Conservation (phyloP, 2,888 invertebrate species). For the Creontiades dilutus region DNA sequence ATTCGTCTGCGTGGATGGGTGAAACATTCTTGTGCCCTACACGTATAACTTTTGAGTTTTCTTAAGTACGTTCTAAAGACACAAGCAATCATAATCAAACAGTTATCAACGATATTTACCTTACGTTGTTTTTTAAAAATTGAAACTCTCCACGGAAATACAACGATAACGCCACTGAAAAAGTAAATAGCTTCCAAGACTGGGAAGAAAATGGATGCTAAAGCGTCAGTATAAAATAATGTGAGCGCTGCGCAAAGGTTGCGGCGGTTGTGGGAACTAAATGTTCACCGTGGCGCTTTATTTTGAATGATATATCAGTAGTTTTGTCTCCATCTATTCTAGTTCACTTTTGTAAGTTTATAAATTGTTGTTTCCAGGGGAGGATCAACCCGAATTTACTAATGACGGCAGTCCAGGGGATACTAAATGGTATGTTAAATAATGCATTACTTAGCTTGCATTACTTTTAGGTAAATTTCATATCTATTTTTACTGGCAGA, state of each 20-base stretch:
- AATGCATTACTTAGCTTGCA: no score
- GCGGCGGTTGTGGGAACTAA: background rate
- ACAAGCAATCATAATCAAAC: background rate
- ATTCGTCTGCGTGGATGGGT: constrained; percentile 58
- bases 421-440: no score
- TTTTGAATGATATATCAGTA: background rate
- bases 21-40: constrained; percentile 47
- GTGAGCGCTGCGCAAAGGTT: constrained; percentile 45
- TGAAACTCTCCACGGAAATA: background rate
- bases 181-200: constrained; percentile 5
- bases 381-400: no score
- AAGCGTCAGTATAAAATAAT: constrained; percentile 53
- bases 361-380: no score
- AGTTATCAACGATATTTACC: background rate
- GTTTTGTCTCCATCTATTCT: no score
- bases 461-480: no score
- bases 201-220: constrained; percentile 69
- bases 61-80: background rate
- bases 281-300: background rate
- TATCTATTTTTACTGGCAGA: no score
- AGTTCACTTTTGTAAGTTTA: no score
- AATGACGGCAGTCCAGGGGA: no score
- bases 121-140: background rate
- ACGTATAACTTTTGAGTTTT: background rate
- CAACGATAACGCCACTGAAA: background rate